These are phyloP conservation scores for Andrena minutula DNA, from an alignment of 2,888 invertebrate genomes.

Conservation along the genomic window DNA sequence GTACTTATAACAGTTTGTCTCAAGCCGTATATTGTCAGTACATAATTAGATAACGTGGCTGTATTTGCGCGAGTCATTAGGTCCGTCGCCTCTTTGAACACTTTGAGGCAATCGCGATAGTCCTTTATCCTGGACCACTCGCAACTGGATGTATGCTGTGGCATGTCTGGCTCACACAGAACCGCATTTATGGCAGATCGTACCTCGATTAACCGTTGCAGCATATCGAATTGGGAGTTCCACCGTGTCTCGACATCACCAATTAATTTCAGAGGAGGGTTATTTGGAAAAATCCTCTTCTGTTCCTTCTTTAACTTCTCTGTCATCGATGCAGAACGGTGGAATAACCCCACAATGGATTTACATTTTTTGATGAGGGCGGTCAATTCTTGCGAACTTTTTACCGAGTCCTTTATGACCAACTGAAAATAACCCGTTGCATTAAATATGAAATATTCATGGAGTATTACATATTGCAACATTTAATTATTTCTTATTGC, in stretches of 20 bases:
- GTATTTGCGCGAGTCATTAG: neutral
- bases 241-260: neutral
- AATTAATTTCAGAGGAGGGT: neutral
- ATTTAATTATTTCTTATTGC: slow-evolving; percentile 1
- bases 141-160: neutral
- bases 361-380: neutral
- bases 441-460: neutral
- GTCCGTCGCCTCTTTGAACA: slow-evolving; percentile 2
- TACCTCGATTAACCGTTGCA: neutral
- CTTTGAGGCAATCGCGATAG: neutral
- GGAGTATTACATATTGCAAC: neutral
- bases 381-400: neutral
- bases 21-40: neutral
- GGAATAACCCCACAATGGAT: neutral
- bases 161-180: neutral
- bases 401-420: neutral
- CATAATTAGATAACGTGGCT: neutral
- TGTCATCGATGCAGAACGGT: neutral
- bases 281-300: neutral
- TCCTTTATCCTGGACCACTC: neutral
- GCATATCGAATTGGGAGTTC: neutral
- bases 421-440: neutral
- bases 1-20: neutral
- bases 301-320: neutral
- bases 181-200: neutral